Evolutionary conservation across 2,888 invertebrate species (phyloP).

Genomic region (Andrena bicolor): DNA sequence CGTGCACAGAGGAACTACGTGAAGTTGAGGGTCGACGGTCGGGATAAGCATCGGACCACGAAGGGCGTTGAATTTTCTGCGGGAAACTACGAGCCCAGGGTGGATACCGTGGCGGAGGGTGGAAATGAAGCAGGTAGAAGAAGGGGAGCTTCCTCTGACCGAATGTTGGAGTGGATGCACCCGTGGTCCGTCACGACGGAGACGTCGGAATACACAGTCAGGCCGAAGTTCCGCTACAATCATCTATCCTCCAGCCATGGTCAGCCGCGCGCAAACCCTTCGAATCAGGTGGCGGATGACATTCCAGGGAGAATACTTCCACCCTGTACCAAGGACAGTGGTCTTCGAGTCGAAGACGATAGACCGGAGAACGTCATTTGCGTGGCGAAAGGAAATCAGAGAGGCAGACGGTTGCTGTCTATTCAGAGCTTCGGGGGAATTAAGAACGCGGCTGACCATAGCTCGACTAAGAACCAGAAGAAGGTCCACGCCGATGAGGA

Average conservation of each 20-base stretch:
- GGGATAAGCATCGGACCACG: neutral
- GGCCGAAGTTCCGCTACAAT: neutral
- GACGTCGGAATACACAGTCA: neutral
- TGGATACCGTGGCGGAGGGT: neutral
- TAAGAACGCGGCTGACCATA: neutral
- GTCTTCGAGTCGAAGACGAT: neutral
- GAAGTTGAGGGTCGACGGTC: slow-evolving; percentile 1
- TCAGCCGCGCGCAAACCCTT: neutral
- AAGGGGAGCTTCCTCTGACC: neutral
- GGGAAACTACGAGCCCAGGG: neutral
- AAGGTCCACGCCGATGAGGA: neutral
- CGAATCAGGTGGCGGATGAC: neutral
- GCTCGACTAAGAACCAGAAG: neutral
- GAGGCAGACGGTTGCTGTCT: slow-evolving; percentile 46
- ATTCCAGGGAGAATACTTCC: slow-evolving; percentile 30
- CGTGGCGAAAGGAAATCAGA: neutral
- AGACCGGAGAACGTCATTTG: neutral
- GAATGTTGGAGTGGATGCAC: neutral
- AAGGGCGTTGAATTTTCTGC: too few relatives aligned
- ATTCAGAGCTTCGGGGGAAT: neutral
- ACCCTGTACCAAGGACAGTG: slow-evolving; percentile 8
- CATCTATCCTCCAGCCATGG: neutral
- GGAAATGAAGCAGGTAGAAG: neutral
- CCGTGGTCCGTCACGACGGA: slow-evolving; percentile 29
- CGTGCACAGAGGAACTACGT: slow-evolving; percentile 34